Conservation (phyloP, 2,113 vertebrate species). For the Abramis brama region DNA sequence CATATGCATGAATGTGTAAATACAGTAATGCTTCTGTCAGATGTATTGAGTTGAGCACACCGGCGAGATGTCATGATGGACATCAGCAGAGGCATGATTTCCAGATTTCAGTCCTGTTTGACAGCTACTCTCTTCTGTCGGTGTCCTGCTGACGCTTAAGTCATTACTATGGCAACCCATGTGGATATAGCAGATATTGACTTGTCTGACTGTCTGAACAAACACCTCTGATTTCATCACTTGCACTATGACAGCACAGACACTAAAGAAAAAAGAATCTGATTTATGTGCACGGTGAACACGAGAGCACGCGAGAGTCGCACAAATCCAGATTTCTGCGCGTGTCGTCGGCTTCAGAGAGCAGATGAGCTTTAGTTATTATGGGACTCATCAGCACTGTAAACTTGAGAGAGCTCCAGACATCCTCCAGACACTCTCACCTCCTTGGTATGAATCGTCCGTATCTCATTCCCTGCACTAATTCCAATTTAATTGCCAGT, state of each 20-base stretch:
- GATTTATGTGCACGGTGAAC: background rate
- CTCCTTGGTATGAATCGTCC: slow-evolving; percentile 99
- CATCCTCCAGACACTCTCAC: slow-evolving; percentile 75
- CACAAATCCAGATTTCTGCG: slow-evolving; percentile 10
- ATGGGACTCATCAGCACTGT: slow-evolving; percentile 80
- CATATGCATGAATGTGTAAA: background rate
- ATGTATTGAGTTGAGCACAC: background rate
- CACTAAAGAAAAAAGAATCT: background rate
- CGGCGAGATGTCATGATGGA: slow-evolving; percentile 3
- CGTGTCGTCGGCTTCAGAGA: background rate
- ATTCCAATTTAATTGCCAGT: slow-evolving; percentile 99
- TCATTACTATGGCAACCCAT: slow-evolving; percentile 33
- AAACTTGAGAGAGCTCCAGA: slow-evolving; percentile 79
- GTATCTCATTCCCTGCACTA: slow-evolving; percentile 99
- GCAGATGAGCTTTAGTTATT: slow-evolving; percentile 66
- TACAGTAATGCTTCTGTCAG: background rate
- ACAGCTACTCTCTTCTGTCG: slow-evolving; percentile 4
- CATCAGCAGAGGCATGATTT: slow-evolving; percentile 10
- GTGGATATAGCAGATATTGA: slow-evolving; percentile 27
- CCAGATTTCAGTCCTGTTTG: slow-evolving; percentile 6
- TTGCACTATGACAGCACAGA: background rate
- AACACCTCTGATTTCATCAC: slow-evolving; percentile 35
- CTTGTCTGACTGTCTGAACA: slow-evolving; percentile 8
- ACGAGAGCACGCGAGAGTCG: background rate
- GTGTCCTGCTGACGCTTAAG: slow-evolving; percentile 24